These are phyloP conservation scores for Gymnogyps californianus DNA, from an alignment of 2,113 vertebrate species.

Conservation along the genomic window DNA sequence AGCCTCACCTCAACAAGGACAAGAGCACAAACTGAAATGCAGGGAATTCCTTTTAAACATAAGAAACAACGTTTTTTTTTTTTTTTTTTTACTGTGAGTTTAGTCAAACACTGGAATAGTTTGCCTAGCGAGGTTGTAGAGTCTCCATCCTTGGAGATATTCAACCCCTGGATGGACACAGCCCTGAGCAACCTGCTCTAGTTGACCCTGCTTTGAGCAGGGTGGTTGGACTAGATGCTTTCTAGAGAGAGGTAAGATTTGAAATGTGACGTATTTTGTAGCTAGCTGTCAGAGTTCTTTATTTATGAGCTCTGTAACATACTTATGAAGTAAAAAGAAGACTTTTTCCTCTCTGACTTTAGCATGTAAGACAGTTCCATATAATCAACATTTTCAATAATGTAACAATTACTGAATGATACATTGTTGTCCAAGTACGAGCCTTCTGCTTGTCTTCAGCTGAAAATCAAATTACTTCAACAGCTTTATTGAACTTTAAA, in stretches of 20 bases:
- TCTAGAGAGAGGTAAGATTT: not conserved
- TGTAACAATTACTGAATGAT: not conserved
- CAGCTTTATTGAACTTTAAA: constrained; percentile 34
- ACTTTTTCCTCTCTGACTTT: not conserved
- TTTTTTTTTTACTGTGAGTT: not conserved
- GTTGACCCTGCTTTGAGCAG: not conserved
- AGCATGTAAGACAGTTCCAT: not conserved
- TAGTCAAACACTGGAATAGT: not conserved
- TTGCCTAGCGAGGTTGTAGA: not conserved
- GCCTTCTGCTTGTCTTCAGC: not conserved
- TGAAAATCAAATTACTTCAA: not conserved
- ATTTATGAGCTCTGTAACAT: not conserved
- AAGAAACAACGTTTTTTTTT: not conserved
- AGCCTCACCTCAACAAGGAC: not conserved
- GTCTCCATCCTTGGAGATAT: not conserved
- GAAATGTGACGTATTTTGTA: not conserved
- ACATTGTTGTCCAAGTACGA: not conserved
- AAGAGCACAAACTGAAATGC: not conserved
- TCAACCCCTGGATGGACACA: not conserved
- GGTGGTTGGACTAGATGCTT: not conserved
- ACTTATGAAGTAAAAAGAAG: not conserved
- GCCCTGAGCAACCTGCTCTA: not conserved
- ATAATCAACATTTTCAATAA: not conserved
- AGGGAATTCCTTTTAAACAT: not conserved
- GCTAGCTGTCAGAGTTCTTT: not conserved